Percentiles rank a stretch among this genome's conserved stretches.
These are phyloP conservation scores for Coelinius sp. DNA, from an alignment of 2,888 invertebrate genomes.

Conservation along the genomic window DNA sequence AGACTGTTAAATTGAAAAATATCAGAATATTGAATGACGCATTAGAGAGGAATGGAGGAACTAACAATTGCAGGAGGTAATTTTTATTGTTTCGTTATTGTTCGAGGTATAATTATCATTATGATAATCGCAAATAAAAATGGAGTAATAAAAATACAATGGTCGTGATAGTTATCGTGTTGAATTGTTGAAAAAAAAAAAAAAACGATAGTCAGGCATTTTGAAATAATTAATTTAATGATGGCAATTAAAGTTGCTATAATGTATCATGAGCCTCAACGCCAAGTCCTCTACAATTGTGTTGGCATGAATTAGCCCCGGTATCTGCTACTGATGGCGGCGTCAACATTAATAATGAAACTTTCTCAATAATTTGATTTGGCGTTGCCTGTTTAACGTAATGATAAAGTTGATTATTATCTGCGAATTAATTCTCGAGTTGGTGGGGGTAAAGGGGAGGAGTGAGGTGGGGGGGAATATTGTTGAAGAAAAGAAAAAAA, in stretches of 20 bases:
- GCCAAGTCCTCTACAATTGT: conserved; percentile 26
- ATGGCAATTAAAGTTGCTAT: conserved; percentile 38
- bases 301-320: conserved; percentile 26
- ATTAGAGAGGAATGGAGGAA: neutral
- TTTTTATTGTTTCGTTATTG: conserved; percentile 1
- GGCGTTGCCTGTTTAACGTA: conserved; percentile 39
- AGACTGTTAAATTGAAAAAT: neutral
- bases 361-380: conserved; percentile 47
- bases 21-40: neutral
- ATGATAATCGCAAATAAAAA: conserved; percentile 2
- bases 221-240: conserved; percentile 42
- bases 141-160: neutral
- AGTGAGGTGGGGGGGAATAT: neutral
- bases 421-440: conserved; percentile 41
- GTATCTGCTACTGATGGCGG: conserved; percentile 4
- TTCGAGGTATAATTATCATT: neutral
- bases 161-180: neutral
- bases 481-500: neutral
- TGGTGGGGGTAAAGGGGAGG: neutral
- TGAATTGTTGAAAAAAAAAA: neutral
- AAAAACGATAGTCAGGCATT: neutral
- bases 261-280: conserved; percentile 11
- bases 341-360: conserved; percentile 42
- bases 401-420: conserved; percentile 46
- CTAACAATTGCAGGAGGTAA: neutral